Evolutionary conservation across 1,140 invertebrate species (phyloP), one percentile per base, ranked within the genome.

Genomic region (Asobara japonica): DNA sequence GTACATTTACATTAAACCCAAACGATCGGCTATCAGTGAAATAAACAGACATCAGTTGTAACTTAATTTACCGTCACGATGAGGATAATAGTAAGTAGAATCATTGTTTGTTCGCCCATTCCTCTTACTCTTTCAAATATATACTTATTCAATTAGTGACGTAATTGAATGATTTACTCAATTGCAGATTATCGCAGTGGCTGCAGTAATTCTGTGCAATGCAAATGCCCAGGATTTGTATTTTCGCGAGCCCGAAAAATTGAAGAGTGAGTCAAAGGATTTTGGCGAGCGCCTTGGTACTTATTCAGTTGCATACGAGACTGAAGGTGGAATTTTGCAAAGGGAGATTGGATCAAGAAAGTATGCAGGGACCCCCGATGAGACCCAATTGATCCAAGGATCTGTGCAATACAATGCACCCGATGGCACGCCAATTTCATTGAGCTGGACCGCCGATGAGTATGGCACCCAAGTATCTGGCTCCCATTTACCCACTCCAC

Each of bases 401-500:
- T 88, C 87, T 0, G 90, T 90, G 16, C 86, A 89, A 65, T 91
- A 90, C 78, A 88, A 88, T 38, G 86, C 88, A 3, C 89, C 90
- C 0, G 89, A 90, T 69, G 90, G 89, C 11, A 87, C 83, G 0
- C 87, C 87, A 2, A 83, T 89, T 38, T 83, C 82, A 6, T 71
- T 88, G 16, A 87, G 84, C 69, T 89, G 86, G 86, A 87, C 86
- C 0, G 88, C 89, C 30, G 88, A 89, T 60, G 88, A 89, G 60
- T 89, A 87, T 69, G 89, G 89, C 0, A 82, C 86, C 11, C 86
- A 85, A 69, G 85, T 89, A 4, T 78, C 78, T 0, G 93, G 93
- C 2, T 90, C 90, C 4, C 93, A 94, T 85, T 79, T 94, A 22
- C 88, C 89, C 7, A 80, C 80, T 0, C 81, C 86, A 6, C 86